phyloP scores from a whole-genome alignment of 1,140 invertebrate species.

The Prorops nasuta region DNA sequence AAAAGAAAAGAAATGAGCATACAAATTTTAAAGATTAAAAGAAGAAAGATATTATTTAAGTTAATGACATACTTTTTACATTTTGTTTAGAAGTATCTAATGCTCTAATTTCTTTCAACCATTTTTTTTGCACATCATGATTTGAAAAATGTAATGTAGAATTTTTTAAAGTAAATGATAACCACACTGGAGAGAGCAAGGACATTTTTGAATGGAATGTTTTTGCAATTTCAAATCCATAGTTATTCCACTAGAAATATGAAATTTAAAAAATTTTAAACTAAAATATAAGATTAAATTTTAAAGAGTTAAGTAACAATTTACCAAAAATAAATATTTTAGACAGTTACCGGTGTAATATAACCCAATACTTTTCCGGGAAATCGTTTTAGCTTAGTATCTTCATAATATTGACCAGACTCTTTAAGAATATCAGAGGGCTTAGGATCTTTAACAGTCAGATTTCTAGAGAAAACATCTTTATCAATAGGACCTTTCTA shows the following conservation, averaged over 20 bases:
- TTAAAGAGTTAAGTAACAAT: conserved; percentile 7
- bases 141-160: conserved; percentile 65
- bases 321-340: conserved; percentile 13
- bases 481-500: conserved; percentile 64
- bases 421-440: conserved; percentile 74
- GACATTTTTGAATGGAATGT: conserved; percentile 86
- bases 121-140: conserved; percentile 81
- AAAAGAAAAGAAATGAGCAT: conserved; percentile 5
- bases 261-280: conserved; percentile 11
- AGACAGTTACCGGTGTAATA: conserved; percentile 79
- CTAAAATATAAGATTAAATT: neutral
- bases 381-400: conserved; percentile 66
- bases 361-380: conserved; percentile 78
- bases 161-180: conserved; percentile 67
- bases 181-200: conserved; percentile 91
- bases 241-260: conserved; percentile 85
- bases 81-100: conserved; percentile 55
- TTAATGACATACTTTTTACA: conserved; percentile 49
- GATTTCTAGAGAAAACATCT: conserved; percentile 67
- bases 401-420: conserved; percentile 70
- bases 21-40: conserved; percentile 16
- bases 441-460: conserved; percentile 66
- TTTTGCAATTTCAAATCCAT: conserved; percentile 93
- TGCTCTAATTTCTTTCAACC: conserved; percentile 71
- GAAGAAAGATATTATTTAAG: conserved; percentile 7